Base-by-base conservation (phyloP, 2,888 invertebrate genomes). In the Osmoderma eremita region DNA sequence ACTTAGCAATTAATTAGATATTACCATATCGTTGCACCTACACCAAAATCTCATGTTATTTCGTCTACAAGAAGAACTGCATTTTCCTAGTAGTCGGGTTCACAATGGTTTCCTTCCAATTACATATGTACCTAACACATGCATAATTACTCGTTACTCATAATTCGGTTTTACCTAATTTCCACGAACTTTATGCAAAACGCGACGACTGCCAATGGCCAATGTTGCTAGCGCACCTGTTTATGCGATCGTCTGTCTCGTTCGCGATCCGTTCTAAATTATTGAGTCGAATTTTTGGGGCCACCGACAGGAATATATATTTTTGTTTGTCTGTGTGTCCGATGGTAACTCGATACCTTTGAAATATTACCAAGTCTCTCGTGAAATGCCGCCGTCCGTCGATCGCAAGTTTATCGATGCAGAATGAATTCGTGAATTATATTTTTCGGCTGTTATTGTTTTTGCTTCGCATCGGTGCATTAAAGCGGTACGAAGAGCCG, bases 291-390 rank as follows among this genome's bases (percentile, higher is more conserved):
- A 61, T 61, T 61, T 61, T 45, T 45, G 58, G 58, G 45, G 58
- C 58, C 58, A 61, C 58, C 58, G 45, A 45, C 58, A 45, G 58
- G 45, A 45, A 61, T 61, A 61, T 61, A 61, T 61, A 61, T 61
- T 61, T 61, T 45, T 61, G 58, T 65, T 65, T 53, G 64, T 65
- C 56, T 30, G 65, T 20, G 45, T 65, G 58, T 61, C 58, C 58
- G 58, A 61, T 61, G 65, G 65, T 65, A 65, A 65, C 54, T 65
- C 53, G 65, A 65, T 65, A 65, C 54, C 65, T 65, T 48, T 48
- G 54, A 54, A 53, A 65, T 48, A 65, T 53, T 65, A 48, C 54
- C 53, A 65, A 56, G 65, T 45, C 54, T 65, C 42, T 22, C 48
- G 48, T 48, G 56, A 56, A 65, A 53, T n/a, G 56, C 48, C 53